Evolutionary conservation across 1,140 invertebrate genomes (phyloP).

Genomic region (Sinella curviseta): DNA sequence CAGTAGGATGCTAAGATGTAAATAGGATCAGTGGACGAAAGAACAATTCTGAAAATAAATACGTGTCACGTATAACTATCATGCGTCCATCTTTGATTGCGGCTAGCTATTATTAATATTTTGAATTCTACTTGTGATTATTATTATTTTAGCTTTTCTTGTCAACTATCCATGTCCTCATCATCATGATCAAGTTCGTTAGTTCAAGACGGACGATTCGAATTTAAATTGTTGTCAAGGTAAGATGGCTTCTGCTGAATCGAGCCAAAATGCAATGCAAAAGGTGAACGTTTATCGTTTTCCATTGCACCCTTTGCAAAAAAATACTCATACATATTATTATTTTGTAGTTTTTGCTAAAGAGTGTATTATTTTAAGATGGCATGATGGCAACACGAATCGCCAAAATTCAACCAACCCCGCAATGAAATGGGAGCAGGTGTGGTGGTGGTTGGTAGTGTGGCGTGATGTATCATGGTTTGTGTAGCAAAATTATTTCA

Average conservation of each 20-base stretch:
- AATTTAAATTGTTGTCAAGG: constrained; percentile 9
- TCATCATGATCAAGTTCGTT: constrained; percentile 47
- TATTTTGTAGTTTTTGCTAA: too few relatives aligned
- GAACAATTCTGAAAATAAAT: too few relatives aligned
- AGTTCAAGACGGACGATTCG: constrained; percentile 47
- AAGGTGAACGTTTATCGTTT: too few relatives aligned
- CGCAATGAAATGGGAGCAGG: neutral
- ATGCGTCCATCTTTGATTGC: too few relatives aligned
- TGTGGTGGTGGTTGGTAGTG: neutral
- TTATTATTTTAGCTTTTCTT: neutral
- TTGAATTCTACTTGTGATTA: neutral
- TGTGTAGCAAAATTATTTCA: neutral
- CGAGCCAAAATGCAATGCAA: too few relatives aligned
- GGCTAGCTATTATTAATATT: too few relatives aligned
- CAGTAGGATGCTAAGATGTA: too few relatives aligned
- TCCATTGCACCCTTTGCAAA: too few relatives aligned
- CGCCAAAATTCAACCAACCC: neutral
- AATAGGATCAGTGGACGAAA: too few relatives aligned
- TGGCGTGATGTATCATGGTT: neutral
- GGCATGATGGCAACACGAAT: neutral
- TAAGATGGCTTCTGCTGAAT: neutral
- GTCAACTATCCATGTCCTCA: neutral
- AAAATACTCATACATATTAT: too few relatives aligned
- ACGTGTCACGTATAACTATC: too few relatives aligned
- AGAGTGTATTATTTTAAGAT: too few relatives aligned